Base-by-base conservation (phyloP, 2,113 vertebrate species). In the Perca flavescens region DNA sequence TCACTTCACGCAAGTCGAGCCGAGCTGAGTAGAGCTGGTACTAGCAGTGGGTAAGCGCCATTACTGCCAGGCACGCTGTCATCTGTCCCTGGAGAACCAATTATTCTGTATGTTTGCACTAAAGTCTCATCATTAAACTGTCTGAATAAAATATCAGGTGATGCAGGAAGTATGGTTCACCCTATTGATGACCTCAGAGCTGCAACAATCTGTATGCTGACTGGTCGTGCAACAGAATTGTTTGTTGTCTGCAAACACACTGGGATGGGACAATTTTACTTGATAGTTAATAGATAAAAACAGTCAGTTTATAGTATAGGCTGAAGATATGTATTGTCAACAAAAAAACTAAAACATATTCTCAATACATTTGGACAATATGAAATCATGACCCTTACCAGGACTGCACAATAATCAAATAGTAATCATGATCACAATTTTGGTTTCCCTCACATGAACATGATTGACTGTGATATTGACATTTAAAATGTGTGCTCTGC, bases 101-200 rank as follows among this genome's bases (percentile, higher is more conserved):
- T 95, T 94, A 94, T 86, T 83, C 80, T 84, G 77, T 61, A 82
- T 88, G 88, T 94, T 94, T 90, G 80, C 89, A 89, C 86, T 74
- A 58, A 85, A 86, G 86, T 92, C 85, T 70, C 81, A 77, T 57
- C 79, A 85, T 91, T 82, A 89, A 79, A 89, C 64, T 75, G 77
- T 80, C 77, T 83, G 78, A 86, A 91, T 88, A 77, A 81, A 84
- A 85, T 77, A 90, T 72, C 68, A 87, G 78, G 58, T 70, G 68
- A 77, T 25, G 36, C 53, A 77, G 49, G 69, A 71, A 58, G 46
- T 60, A 34, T 11, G 67, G 40, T 54, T 77, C 56, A 22, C 0
- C 58, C 34, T 53, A 56, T 62, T 74, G 76, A 87, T 87, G 62
- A 80, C 68, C 43, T 65, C 60, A 21, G 15, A 49, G 72, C 82